Percentiles rank a stretch among this genome's conserved stretches.
phyloP scores from a whole-genome alignment of 1,140 invertebrate genomes.

The Hypothenemus hampei region DNA sequence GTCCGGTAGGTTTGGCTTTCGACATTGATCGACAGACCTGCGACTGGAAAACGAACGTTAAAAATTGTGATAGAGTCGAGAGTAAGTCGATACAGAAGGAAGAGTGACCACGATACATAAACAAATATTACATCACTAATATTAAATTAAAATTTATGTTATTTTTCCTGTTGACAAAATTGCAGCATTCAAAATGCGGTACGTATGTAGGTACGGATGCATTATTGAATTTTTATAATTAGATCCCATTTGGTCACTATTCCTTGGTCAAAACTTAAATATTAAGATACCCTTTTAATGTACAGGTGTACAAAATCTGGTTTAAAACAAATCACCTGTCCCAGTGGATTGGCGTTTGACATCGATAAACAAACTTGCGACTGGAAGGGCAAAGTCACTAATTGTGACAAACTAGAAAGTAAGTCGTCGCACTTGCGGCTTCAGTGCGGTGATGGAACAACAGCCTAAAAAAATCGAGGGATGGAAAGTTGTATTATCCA shows the following conservation, averaged over 20 bases:
- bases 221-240: too few relatives aligned
- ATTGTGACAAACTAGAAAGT: slow-evolving; percentile 94
- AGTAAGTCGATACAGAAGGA: slow-evolving; percentile 68
- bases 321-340: slow-evolving; percentile 91
- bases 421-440: slow-evolving; percentile 55
- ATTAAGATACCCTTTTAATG: slow-evolving; percentile 37
- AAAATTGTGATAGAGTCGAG: slow-evolving; percentile 88
- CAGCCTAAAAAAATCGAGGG: too few relatives aligned
- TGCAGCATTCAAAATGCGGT: too few relatives aligned
- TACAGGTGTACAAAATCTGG: slow-evolving; percentile 85
- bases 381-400: slow-evolving; percentile 94
- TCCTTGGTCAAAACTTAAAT: slow-evolving; percentile 40
- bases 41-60: slow-evolving; percentile 93
- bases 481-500: too few relatives aligned
- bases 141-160: too few relatives aligned
- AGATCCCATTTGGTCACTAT: slow-evolving; percentile 35
- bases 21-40: slow-evolving; percentile 92
- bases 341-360: slow-evolving; percentile 92
- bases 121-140: too few relatives aligned
- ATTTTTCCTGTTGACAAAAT: too few relatives aligned
- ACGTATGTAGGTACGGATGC: too few relatives aligned
- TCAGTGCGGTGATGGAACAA: slow-evolving; percentile 36
- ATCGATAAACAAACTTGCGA: slow-evolving; percentile 95
- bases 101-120: slow-evolving; percentile 38
- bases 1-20: slow-evolving; percentile 86